Base-by-base conservation (phyloP, 1,140 invertebrate genomes). In the Subanguina moxae region DNA sequence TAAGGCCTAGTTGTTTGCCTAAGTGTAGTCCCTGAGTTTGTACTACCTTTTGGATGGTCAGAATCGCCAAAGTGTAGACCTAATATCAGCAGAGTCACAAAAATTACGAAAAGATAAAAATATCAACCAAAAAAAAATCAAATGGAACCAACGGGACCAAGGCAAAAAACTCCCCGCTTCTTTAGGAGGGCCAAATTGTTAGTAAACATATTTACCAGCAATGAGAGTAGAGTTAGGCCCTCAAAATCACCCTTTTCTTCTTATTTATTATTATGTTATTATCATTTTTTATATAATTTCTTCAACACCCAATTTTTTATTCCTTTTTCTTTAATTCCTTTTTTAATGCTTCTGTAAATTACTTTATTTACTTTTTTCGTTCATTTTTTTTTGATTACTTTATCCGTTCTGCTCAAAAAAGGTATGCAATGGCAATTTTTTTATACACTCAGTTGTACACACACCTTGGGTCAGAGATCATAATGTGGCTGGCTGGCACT, bases 381-480 rank as follows among this genome's bases (percentile, higher is more conserved):
- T 5, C 8, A 7, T 52, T 52, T 19, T 52, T 52, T 25, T 3
- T 52, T 52, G n/a, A 52, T 15, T 52, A 15, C 17, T 52, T 21
- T 52, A 52, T 21, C 48, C 48, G 8, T 19, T 21, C 48, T 19
- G 48, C 15, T 19, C 23, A 25, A 52, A 15, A 25, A 52, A 19
- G 11, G 15, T 8, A 15, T 8, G 17, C n/a, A 52, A 5, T 25
- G n/a, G 48, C 23, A 25, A 15, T 19, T 19, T 52, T 7, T 52
- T 21, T 52, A 25, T 8, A 25, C 23, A 52, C 17, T 52, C 3
- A 19, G 17, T 52, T 5, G 3, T 52, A 21, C 3, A 52, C 48
- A 21, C 48, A 52, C 48, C 48, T 52, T 52, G 48, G 23, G 23
- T 52, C 48, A 25, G 48, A 52, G 48, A 52, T 25, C 48, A 52